Evolutionary conservation across 2,797 vertebrate genomes (phyloP), one percentile per base, ranked within the genome.

Genomic region (Acrossocheilus fasciatus): DNA sequence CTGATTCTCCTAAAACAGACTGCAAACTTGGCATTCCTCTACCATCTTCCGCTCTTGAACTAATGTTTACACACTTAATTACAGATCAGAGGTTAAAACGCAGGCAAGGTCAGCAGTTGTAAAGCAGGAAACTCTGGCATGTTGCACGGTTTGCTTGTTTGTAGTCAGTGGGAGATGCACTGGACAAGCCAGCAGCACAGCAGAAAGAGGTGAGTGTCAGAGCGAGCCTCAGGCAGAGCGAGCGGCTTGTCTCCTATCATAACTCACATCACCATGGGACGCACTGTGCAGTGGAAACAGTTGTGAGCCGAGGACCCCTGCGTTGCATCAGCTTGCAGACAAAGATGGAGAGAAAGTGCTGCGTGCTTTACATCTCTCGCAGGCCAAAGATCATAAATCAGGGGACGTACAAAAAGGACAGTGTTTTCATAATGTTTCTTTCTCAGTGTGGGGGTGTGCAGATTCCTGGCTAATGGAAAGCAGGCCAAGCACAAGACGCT

Each of bases 381-480:
- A 8, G 30, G 54, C 43, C 34, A 76, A 52, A 23, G 11, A 81
- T 76, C 59, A 80, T 80, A 80, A 84, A 88, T 88, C 85, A 74
- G 72, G 50, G 62, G 54, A 68, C 50, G 14, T 23, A 85, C 85
- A 87, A 85, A 76, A 66, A 74, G 84, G 87, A 90, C 87, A 87
- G 66, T 87, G 85, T 64, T 88, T 88, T 75, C 43, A 81, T 75
- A 87, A 85, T 73, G 85, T 50, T 83, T 85, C n/a, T n/a, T n/a
- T 85, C 86, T 83, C 36, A 50, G n/a, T 54, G 75, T n/a, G 52
- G 74, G 83, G 76, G 77, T 47, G 64, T 54, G 23, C 43, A 41
- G 83, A 89, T 90, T 90, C 81, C 87, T 75, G 50, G 64, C 69
- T 89, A 90, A 90, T 89, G 73, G 87, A 88, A 90, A 89, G 81